These are phyloP conservation scores for Prunella himalayana DNA, from an alignment of 2,113 vertebrate genomes.

Conservation along the genomic window DNA sequence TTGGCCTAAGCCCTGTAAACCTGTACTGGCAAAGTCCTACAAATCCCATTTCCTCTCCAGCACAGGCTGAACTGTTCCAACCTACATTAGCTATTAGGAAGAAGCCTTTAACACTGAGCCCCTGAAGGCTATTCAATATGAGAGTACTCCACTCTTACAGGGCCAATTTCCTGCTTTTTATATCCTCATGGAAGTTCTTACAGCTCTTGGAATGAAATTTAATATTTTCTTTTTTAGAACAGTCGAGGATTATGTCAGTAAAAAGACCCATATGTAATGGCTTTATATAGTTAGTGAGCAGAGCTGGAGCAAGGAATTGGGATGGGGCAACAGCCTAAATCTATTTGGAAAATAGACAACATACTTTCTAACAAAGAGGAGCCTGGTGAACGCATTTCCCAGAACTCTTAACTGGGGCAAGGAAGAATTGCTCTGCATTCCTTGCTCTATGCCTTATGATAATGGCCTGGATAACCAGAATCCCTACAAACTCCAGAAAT, in stretches of 20 bases:
- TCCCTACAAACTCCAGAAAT: neutral
- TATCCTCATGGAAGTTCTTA: constrained; percentile 58
- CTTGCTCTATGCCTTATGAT: neutral
- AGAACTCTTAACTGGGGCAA: neutral
- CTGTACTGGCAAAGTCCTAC: neutral
- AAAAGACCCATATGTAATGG: constrained; percentile 58
- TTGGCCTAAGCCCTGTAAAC: neutral
- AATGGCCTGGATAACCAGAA: neutral
- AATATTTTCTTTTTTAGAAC: constrained; percentile 66
- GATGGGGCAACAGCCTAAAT: constrained; percentile 35
- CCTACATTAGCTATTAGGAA: neutral
- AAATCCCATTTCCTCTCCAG: constrained; percentile 32
- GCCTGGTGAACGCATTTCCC: neutral
- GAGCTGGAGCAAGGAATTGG: neutral
- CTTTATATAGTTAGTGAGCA: constrained; percentile 59
- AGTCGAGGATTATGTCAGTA: constrained; percentile 63
- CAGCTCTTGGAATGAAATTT: constrained; percentile 55
- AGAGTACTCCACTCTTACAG: neutral
- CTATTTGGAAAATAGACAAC: constrained; percentile 19
- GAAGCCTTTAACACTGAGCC: neutral
- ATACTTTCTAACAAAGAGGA: constrained; percentile 8
- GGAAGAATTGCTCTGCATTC: neutral
- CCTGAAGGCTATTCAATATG: constrained; percentile 9
- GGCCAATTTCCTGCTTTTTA: constrained; percentile 62
- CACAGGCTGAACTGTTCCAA: neutral